Percentiles rank a stretch among this genome's conserved stretches.
These are phyloP conservation scores for Vireo griseus DNA, from an alignment of 2,797 vertebrate species.

Conservation along the genomic window DNA sequence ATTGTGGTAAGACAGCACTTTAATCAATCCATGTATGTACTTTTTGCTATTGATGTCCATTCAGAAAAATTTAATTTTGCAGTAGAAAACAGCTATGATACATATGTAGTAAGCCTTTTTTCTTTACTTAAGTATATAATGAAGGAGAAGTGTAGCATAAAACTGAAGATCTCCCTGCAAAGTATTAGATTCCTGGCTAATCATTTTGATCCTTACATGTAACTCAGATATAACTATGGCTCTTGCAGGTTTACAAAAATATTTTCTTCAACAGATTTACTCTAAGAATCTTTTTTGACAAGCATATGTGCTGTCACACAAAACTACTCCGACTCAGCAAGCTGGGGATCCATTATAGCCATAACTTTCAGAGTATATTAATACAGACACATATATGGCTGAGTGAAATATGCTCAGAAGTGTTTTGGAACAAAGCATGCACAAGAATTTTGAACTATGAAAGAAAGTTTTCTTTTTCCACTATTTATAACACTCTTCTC, in stretches of 20 bases:
- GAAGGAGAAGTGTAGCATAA: neutral
- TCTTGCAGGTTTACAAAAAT: slow-evolving; percentile 65
- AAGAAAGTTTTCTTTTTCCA: slow-evolving; percentile 55
- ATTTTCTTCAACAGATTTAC: slow-evolving; percentile 69
- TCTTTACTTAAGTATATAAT: neutral
- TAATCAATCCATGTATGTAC: neutral
- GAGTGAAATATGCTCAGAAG: slow-evolving; percentile 65
- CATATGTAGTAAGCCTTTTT: neutral
- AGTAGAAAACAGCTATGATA: neutral
- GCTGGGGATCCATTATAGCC: slow-evolving; percentile 68
- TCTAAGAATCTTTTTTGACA: slow-evolving; percentile 65
- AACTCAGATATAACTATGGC: slow-evolving; percentile 48
- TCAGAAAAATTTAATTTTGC: neutral
- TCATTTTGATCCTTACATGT: slow-evolving; percentile 39
- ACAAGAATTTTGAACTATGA: slow-evolving; percentile 48
- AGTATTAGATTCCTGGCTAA: slow-evolving; percentile 50
- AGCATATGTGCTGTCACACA: slow-evolving; percentile 67
- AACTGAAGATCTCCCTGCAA: neutral
- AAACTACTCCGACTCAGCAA: slow-evolving; percentile 63
- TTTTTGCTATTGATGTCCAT: neutral
- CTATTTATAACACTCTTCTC: slow-evolving; percentile 48
- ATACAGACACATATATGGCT: slow-evolving; percentile 63
- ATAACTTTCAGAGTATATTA: slow-evolving; percentile 69
- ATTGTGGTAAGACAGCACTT: neutral
- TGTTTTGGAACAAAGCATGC: slow-evolving; percentile 59